Conservation (phyloP, 2,797 vertebrate genomes). For the Phaenicophaeus curvirostris region DNA sequence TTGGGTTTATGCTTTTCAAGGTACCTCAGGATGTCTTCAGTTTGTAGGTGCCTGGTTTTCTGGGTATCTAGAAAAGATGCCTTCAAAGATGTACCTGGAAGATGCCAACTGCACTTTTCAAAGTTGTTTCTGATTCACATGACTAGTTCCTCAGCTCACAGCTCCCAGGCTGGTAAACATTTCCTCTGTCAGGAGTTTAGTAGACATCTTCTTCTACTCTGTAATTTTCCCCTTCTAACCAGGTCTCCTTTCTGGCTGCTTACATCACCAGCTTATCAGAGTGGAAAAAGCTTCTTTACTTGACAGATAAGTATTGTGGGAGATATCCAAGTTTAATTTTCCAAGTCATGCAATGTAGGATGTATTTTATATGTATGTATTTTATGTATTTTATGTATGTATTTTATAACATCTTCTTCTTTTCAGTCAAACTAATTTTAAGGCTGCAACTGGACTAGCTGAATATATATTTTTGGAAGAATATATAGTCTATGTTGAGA, state of each 20-base stretch:
- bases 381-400: no score
- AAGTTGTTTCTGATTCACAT: background rate
- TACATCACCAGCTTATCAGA: background rate
- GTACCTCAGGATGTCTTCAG: background rate
- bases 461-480: background rate
- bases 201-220: background rate
- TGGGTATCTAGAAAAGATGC: no score
- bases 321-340: background rate
- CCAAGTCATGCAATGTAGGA: background rate
- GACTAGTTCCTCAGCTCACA: background rate
- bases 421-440: background rate
- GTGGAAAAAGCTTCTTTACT: background rate
- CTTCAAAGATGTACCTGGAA: background rate
- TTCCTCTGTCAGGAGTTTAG: background rate
- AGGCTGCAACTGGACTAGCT: background rate
- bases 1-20: no score
- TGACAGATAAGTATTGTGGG: background rate
- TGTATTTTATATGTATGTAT: no score
- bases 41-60: background rate
- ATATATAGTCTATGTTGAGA: background rate
- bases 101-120: fast-evolving
- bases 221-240: background rate
- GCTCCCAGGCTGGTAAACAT: background rate
- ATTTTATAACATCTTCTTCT: background rate
- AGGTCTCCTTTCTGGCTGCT: background rate